Evolutionary conservation across 2,797 vertebrate genomes (phyloP), one percentile per base, ranked within the genome.

Genomic region (Gallirallus australis): DNA sequence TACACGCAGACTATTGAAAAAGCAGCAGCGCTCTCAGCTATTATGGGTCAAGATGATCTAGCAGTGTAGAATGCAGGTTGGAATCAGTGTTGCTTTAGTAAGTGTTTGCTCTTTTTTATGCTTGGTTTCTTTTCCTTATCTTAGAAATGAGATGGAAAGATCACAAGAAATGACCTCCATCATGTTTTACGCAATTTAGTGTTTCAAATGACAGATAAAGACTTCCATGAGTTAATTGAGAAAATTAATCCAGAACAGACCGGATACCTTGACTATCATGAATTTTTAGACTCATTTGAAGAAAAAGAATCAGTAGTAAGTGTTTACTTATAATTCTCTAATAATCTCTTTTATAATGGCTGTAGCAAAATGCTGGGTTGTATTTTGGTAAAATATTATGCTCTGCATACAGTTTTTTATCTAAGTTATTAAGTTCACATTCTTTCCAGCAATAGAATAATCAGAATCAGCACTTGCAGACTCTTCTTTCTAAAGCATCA

Each of bases 171-270:
- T 70, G 60, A 98, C 48, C 50, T 99, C 63, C 54, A 24, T 23
- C 88, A 59, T 8, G 68, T 97, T 64, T 94, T 98, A 23, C 42
- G 80, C 53, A 86, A 92, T 33, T 48, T 93, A 33, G 76, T 88
- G 33, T 94, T 96, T 52, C 91, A 92, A 79, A 61, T 97, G 45
- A 98, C 90, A 33, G 94, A 97, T 30, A 84, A 95, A 6, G 97
- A 97, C 57, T 98, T 98, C 88, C 95, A 91, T 70, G 96, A 98
- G 39, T 92, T 98, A 79, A 97, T 96, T 82, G 96, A 94, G 25
- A 54, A 75, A 4, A 96, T 98, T 42, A 98, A 98, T 95, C 97
- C 97, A 6, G 82, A 97, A 33, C 83, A 96, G 85, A 95, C 82
- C 0, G 97, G 97, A 12, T 21, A 91, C 33, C 84, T 98, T 54